phyloP scores from a whole-genome alignment of 2,888 invertebrate genomes.

The Hetaerina titia region DNA sequence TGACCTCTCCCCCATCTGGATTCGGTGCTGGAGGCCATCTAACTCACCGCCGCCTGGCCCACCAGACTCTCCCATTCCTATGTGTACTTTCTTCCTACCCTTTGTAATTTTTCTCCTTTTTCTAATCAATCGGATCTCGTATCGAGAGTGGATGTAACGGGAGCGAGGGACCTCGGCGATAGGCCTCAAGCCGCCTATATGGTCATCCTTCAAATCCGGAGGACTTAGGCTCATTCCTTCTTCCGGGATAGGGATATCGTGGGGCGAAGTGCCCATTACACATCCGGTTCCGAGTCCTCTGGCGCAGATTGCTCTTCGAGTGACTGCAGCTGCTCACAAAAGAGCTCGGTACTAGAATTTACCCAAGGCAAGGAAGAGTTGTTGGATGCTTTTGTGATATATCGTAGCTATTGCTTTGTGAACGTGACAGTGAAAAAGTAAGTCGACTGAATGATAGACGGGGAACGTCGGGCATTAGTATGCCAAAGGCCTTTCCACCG shows the following conservation, averaged over 20 bases:
- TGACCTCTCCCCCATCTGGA: neutral
- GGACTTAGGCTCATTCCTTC: neutral
- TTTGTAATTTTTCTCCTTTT: neutral
- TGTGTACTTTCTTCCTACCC: neutral
- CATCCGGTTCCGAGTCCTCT: neutral
- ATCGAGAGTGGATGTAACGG: neutral
- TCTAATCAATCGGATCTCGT: neutral
- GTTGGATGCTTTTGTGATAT: too few species aligned
- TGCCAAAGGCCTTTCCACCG: too few species aligned
- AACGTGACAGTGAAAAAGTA: too few species aligned
- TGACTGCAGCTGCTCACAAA: neutral
- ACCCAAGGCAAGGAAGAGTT: too few species aligned
- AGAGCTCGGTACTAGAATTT: neutral
- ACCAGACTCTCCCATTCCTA: neutral
- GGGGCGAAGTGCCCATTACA: neutral
- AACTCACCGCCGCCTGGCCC: neutral
- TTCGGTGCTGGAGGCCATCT: neutral
- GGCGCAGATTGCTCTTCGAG: neutral
- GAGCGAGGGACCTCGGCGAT: neutral
- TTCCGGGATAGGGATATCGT: neutral
- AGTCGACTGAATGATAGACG: too few species aligned
- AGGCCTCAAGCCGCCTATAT: neutral
- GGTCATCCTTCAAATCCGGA: neutral
- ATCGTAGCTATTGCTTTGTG: too few species aligned
- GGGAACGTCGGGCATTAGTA: too few species aligned